A percentile compares a stretch with the other conserved stretches of the same genome.
These are phyloP conservation scores for Trissonchulus latispiculum DNA, from an alignment of 2,888 invertebrate species.

Conservation along the genomic window DNA sequence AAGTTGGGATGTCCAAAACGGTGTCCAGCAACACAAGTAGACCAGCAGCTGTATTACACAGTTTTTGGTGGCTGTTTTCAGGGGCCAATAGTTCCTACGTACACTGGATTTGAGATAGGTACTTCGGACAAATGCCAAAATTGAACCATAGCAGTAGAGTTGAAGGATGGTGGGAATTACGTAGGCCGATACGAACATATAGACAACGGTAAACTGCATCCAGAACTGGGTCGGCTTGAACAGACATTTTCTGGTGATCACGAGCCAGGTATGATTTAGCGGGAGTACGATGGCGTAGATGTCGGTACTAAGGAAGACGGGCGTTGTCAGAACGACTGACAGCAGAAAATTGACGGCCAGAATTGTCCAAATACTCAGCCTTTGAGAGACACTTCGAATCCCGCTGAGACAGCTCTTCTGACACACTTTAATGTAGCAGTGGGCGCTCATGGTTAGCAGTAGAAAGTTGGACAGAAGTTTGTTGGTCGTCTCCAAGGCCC, in stretches of 20 bases:
- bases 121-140: not conserved
- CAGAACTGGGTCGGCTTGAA: not conserved
- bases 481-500: not conserved
- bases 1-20: not conserved
- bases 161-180: not conserved
- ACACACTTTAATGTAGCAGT: not conserved
- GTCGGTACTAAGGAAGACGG: not conserved
- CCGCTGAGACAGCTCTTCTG: not conserved
- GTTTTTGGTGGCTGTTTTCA: not conserved
- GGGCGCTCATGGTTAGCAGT: not conserved
- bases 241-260: not conserved
- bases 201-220: not conserved
- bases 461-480: not conserved
- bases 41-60: not conserved
- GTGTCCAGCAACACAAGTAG: not conserved
- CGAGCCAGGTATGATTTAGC: not conserved
- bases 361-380: not conserved
- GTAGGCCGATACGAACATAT: not conserved
- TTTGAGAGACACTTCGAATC: not conserved
- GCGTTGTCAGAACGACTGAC: not conserved
- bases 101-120: not conserved
- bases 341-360: not conserved
- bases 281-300: not conserved
- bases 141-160: not conserved
- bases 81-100: not conserved